phyloP scores from a whole-genome alignment of 2,113 vertebrate genomes.

The Cinclus mexicanus region DNA sequence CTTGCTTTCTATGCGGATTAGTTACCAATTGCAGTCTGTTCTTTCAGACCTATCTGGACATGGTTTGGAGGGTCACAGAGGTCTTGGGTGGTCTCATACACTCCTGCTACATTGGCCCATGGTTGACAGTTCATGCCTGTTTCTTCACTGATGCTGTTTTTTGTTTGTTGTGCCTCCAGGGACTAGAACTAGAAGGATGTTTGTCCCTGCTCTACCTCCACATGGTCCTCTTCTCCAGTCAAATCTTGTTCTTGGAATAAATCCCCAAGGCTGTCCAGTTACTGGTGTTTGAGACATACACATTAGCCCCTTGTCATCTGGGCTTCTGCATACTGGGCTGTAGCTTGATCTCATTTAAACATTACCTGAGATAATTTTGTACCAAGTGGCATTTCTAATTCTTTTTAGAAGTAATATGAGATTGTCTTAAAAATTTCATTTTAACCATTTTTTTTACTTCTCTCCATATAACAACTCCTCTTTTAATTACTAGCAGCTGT shows the following conservation, averaged over 20 bases:
- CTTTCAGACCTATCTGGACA: not conserved
- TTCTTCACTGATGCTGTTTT: not conserved
- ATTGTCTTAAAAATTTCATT: not conserved
- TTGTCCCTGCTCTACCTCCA: not conserved
- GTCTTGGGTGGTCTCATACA: not conserved
- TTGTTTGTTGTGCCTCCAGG: not conserved
- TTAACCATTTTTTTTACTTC: not conserved
- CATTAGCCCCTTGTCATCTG: not conserved
- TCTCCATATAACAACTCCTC: not conserved
- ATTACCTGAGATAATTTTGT: not conserved
- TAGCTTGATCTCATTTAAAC: not conserved
- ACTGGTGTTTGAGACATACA: not conserved
- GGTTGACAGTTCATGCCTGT: not conserved
- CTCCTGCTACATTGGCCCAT: not conserved
- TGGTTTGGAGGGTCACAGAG: not conserved
- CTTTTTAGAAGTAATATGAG: not conserved
- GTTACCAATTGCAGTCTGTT: not conserved
- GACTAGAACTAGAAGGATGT: not conserved
- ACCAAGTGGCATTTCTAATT: not conserved
- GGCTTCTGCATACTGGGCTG: not conserved
- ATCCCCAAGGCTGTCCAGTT: fast-evolving
- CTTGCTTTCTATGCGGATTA: not conserved
- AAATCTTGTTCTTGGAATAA: not conserved
- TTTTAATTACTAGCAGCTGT: not conserved
- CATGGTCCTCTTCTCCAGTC: not conserved